A percentile compares a stretch with the other conserved stretches of the same genome.
Evolutionary conservation across 2,797 vertebrate species (phyloP).

Genomic region (Leptodactylus fallax): DNA sequence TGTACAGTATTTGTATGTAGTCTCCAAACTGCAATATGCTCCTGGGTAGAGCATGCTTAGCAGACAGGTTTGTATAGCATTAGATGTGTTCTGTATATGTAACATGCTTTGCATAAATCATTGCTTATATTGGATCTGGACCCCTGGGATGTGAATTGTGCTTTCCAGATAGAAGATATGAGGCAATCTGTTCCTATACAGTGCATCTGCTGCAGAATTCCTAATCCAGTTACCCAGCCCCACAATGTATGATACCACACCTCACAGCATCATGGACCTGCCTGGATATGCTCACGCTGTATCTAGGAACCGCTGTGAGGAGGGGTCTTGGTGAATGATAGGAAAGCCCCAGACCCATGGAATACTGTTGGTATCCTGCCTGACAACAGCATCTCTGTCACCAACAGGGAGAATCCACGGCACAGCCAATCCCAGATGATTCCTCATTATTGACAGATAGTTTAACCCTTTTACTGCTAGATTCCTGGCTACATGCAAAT

Average conservation of each 20-base stretch:
- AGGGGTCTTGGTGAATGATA: not conserved
- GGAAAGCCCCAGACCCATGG: slow-evolving; percentile 30
- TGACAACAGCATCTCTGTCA: slow-evolving; percentile 41
- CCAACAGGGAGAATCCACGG: slow-evolving; percentile 5
- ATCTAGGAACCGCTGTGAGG: not conserved
- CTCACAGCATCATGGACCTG: not conserved
- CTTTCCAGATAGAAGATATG: not conserved
- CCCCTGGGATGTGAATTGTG: not conserved
- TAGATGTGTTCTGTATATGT: not conserved
- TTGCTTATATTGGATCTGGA: not conserved
- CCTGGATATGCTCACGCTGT: not conserved
- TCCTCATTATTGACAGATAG: not conserved
- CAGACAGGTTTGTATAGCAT: not conserved
- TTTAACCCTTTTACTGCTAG: slow-evolving; percentile 24
- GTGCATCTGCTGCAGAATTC: slow-evolving; percentile 6
- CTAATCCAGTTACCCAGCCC: not conserved
- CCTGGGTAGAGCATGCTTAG: not conserved
- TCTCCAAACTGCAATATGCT: not conserved
- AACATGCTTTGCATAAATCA: not conserved
- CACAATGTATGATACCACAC: not conserved
- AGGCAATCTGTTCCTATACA: not conserved
- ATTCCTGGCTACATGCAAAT: not conserved
- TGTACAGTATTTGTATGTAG: not conserved
- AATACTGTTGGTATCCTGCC: slow-evolving; percentile 30
- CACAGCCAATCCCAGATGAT: slow-evolving; percentile 15